Evolutionary conservation across 2,113 vertebrate species (phyloP), one percentile per base, ranked within the genome.

Genomic region (Heptranchias perlo): DNA sequence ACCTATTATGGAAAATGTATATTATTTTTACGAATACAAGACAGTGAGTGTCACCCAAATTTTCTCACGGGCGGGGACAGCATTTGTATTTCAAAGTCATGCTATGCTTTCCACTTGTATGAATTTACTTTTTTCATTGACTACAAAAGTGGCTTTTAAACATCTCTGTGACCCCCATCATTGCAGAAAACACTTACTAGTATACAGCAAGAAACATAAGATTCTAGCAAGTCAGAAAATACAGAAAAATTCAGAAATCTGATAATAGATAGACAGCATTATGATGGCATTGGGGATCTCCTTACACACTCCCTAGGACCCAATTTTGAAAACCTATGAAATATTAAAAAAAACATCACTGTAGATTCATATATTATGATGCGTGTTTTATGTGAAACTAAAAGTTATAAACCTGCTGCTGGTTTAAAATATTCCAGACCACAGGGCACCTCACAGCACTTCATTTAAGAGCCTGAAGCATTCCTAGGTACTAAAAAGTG

Each of bases 371-470:
- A n/a, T n/a, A n/a, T n/a, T n/a, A n/a, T n/a, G n/a, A 47, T 44
- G 86, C 86, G 11, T 64, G 58, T 39, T 94, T 94, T 64, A 91
- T 58, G 52, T 91, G 87, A 28, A 89, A 89, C 31, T 89, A 31
- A 18, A 91, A 13, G 44, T 49, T 87, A 87, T 87, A 61, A 31
- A 54, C 7, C 23, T 94, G 91, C n/a, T 39, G 31, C n/a, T 52
- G 13, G 31, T n/a, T 94, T 62, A 94, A 94, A 39, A 94, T 62
- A 94, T 94, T 94, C 61, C 91, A 94, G 87, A 91, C n/a, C 87
- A 91, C 54, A 5, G 28, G 54, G 28, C 54, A 58, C 49, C 87
- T 35, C 25, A 35, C 23, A 58, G 61, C 91, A 58, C 31, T 91
- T 23, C 58, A 94, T 18, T 94, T 62, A 91, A 64, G 35, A 64